Evolutionary conservation across 2,113 vertebrate species (phyloP).

Genomic region (Protobothrops mucrosquamatus): DNA sequence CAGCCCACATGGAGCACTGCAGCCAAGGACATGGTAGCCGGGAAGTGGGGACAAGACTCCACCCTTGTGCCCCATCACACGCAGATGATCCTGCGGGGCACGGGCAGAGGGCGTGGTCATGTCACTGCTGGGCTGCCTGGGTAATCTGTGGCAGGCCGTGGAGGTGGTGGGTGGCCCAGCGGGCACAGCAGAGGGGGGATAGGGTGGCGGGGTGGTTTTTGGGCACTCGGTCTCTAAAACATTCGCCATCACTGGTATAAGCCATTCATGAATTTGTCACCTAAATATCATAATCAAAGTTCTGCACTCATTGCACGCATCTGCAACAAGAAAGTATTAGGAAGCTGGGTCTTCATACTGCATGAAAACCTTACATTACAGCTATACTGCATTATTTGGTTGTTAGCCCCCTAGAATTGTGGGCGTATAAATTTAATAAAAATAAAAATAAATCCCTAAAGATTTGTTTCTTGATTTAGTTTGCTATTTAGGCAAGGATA

Average conservation of each 20-base stretch:
- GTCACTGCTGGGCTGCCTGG: no score
- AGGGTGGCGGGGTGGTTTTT: no score
- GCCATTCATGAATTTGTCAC: not conserved
- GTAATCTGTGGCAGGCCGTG: no score
- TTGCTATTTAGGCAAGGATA: not conserved
- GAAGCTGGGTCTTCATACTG: not conserved
- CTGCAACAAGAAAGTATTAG: not conserved
- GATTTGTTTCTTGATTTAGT: not conserved
- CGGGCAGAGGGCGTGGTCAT: no score
- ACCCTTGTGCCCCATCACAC: no score
- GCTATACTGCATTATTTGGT: not conserved
- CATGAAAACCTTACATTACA: not conserved
- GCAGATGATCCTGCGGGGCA: no score
- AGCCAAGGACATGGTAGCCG: no score
- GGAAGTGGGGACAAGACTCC: no score
- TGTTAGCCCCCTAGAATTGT: not conserved
- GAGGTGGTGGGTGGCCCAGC: no score
- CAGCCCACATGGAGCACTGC: no score
- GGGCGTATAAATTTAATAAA: not conserved
- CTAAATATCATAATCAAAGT: not conserved
- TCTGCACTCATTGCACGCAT: not conserved
- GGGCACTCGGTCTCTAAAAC: no score
- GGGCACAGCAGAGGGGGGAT: no score
- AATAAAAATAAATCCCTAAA: not conserved
- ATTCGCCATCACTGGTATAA: not conserved